phyloP scores from a whole-genome alignment of 2,797 vertebrate species.

The Catostomus latipinnis region DNA sequence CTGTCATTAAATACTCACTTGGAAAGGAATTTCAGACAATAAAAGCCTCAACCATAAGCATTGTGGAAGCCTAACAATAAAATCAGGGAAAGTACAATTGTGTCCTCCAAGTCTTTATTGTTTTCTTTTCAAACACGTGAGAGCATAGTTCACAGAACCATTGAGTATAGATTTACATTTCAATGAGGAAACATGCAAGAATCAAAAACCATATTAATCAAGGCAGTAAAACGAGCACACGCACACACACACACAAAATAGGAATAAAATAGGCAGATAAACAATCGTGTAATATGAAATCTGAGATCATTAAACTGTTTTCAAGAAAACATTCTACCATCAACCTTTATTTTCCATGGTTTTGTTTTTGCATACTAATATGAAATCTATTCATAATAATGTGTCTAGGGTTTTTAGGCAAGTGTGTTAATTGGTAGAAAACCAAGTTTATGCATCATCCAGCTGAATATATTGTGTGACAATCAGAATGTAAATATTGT shows the following conservation, averaged over 20 bases:
- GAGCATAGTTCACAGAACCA: conserved; percentile 61
- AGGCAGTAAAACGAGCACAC: conserved; percentile 17
- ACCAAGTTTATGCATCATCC: neutral
- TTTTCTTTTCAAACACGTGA: conserved; percentile 62
- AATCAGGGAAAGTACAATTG: neutral
- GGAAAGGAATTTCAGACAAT: neutral
- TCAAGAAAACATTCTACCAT: neutral
- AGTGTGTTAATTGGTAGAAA: neutral
- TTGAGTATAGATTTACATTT: conserved; percentile 51
- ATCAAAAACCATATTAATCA: conserved; percentile 53
- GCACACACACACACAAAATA: conserved; percentile 12
- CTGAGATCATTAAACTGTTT: conserved; percentile 5
- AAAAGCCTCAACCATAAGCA: neutral
- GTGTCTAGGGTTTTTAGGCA: neutral
- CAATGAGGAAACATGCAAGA: conserved; percentile 65
- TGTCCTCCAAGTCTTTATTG: conserved; percentile 48
- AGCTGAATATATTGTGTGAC: neutral
- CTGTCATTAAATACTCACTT: neutral
- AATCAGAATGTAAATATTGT: conserved; percentile 5
- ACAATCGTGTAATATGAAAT: conserved; percentile 21
- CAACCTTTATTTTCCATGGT: neutral
- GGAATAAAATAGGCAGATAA: conserved; percentile 25
- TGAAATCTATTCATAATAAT: neutral
- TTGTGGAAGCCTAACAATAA: conserved; percentile 22
- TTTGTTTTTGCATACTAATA: neutral